phyloP scores from a whole-genome alignment of 2,113 vertebrate species.

The Indicator maculatus region DNA sequence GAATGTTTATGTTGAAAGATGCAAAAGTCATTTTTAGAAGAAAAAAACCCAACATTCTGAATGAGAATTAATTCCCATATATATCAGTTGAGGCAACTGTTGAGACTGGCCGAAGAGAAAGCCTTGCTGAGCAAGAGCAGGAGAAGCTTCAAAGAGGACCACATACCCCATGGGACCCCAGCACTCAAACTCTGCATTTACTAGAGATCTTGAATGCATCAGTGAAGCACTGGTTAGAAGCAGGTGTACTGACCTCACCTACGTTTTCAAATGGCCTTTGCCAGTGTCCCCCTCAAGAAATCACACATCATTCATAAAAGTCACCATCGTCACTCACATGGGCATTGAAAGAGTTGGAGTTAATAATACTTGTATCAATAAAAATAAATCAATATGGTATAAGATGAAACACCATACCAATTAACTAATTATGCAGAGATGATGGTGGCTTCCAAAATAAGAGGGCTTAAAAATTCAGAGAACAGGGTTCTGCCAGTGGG shows the following conservation, averaged over 20 bases:
- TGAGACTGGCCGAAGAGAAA: not conserved
- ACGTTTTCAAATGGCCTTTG: not conserved
- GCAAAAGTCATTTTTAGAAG: not conserved
- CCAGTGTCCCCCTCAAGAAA: not conserved
- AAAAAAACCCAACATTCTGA: not conserved
- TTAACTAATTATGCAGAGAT: not conserved
- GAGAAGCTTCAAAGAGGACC: not conserved
- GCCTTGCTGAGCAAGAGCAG: not conserved
- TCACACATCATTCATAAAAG: rapidly evolving
- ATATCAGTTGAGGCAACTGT: not conserved
- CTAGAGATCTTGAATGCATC: not conserved
- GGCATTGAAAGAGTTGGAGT: not conserved
- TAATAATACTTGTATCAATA: not conserved
- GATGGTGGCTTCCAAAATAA: not conserved
- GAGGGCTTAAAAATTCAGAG: not conserved
- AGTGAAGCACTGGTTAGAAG: not conserved
- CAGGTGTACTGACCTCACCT: too few relatives aligned
- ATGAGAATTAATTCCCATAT: not conserved
- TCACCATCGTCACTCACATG: not conserved
- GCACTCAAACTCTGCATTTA: not conserved
- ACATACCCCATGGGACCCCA: not conserved
- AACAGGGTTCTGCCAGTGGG: not conserved
- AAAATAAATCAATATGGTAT: not conserved
- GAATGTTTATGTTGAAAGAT: not conserved
- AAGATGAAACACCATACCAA: not conserved